Conservation (phyloP, 2,113 vertebrate genomes). For the Laticauda colubrina region DNA sequence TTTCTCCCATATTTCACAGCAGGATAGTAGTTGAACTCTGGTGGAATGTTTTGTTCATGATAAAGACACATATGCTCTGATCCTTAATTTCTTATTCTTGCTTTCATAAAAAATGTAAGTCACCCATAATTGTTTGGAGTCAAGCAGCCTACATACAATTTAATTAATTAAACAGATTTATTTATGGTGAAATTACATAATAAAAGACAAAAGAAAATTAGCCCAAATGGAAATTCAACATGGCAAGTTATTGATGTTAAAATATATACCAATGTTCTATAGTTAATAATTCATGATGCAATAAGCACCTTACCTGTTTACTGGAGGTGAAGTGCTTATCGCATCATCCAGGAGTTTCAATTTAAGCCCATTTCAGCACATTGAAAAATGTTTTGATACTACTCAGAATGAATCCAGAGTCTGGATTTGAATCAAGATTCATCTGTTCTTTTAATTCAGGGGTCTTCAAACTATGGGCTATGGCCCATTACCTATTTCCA, state of each 20-base stretch:
- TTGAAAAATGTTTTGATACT: background rate
- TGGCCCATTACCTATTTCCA: no score
- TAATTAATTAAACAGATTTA: background rate
- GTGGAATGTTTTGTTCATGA: background rate
- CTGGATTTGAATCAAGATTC: background rate
- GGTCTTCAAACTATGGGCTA: no score
- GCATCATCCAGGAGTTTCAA: background rate
- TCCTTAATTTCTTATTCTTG: background rate
- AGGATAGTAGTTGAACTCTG: background rate
- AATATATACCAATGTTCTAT: background rate
- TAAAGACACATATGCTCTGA: background rate
- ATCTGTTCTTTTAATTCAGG: background rate
- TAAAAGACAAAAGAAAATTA: background rate
- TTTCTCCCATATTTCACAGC: background rate
- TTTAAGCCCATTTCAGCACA: background rate
- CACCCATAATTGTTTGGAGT: background rate
- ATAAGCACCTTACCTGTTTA: background rate
- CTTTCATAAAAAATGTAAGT: background rate
- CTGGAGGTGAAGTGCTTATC: background rate
- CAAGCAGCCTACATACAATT: background rate
- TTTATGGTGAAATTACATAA: background rate
- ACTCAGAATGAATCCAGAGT: background rate
- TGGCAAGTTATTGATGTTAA: background rate
- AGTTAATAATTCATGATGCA: background rate
- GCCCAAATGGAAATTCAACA: background rate